A percentile compares a stretch with the other conserved stretches of the same genome.
Conservation (phyloP, 1,140 invertebrate genomes). For the Eriosoma lanigerum region DNA sequence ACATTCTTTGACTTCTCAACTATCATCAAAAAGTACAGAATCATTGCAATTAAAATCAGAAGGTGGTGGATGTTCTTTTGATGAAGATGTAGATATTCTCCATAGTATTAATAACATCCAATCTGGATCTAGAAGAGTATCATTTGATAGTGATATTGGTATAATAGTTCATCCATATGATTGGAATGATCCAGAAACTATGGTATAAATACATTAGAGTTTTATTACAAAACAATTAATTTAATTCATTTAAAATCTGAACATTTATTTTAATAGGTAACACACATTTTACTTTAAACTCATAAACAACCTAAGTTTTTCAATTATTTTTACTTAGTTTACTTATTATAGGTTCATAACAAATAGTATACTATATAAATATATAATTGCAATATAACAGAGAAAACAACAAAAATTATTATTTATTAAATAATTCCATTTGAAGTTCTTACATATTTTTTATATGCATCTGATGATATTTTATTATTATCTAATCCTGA, state of each 20-base stretch:
- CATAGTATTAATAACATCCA: slow-evolving; percentile 4
- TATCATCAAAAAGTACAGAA: slow-evolving; percentile 48
- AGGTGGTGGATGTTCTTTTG: slow-evolving; percentile 44
- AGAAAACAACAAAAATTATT: no score
- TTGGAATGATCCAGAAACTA: slow-evolving; percentile 53
- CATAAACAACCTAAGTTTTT: slow-evolving; percentile 20
- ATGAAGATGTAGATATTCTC: slow-evolving; percentile 28
- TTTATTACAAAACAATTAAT: not conserved
- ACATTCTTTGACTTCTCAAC: slow-evolving; percentile 45
- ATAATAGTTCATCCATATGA: slow-evolving; percentile 51
- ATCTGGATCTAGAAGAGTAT: slow-evolving; percentile 32
- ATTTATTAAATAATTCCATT: no score
- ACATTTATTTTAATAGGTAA: not conserved
- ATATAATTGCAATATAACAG: no score
- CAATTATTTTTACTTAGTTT: slow-evolving; percentile 1
- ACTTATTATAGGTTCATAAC: not conserved
- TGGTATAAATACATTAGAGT: slow-evolving; percentile 24
- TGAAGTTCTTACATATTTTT: no score
- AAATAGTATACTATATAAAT: not conserved
- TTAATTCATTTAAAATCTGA: not conserved
- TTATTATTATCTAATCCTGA: no score
- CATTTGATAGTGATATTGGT: slow-evolving; percentile 24
- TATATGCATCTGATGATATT: no score
- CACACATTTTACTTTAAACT: not conserved
- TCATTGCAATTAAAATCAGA: slow-evolving; percentile 44